These are phyloP conservation scores for Prochilodus magdalenae DNA, from an alignment of 2,113 vertebrate genomes.

Conservation along the genomic window DNA sequence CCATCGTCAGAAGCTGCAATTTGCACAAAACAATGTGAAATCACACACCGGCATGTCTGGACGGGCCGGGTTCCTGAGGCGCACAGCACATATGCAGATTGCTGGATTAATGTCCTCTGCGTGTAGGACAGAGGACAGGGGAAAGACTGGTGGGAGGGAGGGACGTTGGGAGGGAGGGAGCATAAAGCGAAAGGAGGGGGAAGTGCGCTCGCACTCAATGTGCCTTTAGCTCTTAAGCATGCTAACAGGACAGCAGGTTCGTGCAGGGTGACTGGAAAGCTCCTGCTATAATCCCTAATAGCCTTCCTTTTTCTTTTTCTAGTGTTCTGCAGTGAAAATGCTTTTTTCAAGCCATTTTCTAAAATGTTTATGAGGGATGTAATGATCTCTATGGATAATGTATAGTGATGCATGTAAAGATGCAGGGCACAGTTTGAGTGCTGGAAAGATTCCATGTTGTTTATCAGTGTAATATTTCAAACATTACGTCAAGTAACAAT, in stretches of 20 bases:
- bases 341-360: neutral
- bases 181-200: neutral
- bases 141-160: constrained; percentile 25
- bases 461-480: no score
- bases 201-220: neutral
- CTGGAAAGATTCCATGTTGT: no score
- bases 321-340: neutral
- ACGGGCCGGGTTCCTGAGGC: constrained; percentile 63
- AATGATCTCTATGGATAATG: neutral
- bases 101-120: constrained; percentile 71
- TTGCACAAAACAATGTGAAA: constrained; percentile 71
- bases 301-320: neutral
- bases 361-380: neutral
- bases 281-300: neutral
- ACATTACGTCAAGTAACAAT: no score
- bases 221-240: constrained; percentile 23
- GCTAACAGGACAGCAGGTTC: constrained; percentile 42
- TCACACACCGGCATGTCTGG: constrained; percentile 66
- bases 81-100: constrained; percentile 71
- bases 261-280: neutral
- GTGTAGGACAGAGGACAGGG: constrained; percentile 54
- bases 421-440: neutral
- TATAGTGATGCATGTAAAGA: neutral
- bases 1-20: constrained; percentile 73
- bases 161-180: neutral